Conservation (phyloP, 2,113 vertebrate species). For the Phyllostomus hastatus region DNA sequence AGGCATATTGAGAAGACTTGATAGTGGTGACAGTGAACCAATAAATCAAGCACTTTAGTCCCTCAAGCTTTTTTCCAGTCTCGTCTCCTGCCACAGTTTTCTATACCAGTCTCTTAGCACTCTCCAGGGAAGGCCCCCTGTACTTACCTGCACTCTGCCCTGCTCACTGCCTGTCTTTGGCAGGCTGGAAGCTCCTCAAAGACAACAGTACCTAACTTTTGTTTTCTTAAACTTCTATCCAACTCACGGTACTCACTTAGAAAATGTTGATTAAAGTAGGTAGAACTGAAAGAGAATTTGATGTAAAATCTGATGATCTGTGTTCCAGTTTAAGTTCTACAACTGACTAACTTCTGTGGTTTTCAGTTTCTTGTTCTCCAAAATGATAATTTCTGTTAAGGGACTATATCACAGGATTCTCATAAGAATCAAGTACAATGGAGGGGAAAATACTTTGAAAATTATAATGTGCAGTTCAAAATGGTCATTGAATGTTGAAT, state of each 20-base stretch:
- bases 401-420: background rate
- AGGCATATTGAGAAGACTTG: background rate
- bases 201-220: background rate
- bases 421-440: background rate
- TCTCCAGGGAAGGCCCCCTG: background rate
- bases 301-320: constrained; percentile 31
- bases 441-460: constrained; percentile 3
- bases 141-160: background rate
- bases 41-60: background rate
- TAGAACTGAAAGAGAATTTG: constrained; percentile 62
- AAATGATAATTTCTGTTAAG: constrained; percentile 50
- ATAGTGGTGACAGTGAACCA: background rate
- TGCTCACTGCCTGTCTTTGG: background rate
- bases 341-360: constrained; percentile 55
- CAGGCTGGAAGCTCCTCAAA: background rate
- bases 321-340: constrained; percentile 52
- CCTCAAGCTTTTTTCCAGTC: background rate
- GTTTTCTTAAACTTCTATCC: background rate
- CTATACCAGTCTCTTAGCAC: background rate
- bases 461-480: background rate
- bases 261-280: background rate
- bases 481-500: background rate
- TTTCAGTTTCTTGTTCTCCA: constrained; percentile 74
- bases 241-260: background rate
- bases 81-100: background rate